These are phyloP conservation scores for Aporrectodea caliginosa DNA, from an alignment of 1,140 invertebrate species.

Conservation along the genomic window DNA sequence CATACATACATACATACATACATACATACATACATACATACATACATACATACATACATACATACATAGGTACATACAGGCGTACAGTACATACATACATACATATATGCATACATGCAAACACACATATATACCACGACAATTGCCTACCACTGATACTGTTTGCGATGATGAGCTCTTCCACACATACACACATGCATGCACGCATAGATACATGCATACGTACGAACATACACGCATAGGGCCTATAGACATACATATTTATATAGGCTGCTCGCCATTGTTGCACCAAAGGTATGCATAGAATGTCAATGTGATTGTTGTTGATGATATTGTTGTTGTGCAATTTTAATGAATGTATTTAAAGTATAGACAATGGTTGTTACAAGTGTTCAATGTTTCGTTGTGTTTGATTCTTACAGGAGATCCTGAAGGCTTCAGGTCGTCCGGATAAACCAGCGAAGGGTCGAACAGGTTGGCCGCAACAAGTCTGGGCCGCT, in stretches of 20 bases:
- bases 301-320: no score
- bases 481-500: slow-evolving; percentile 88
- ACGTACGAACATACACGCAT: neutral
- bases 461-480: slow-evolving; percentile 56
- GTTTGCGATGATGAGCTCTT: neutral
- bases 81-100: no score
- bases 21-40: slow-evolving; percentile 7
- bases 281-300: no score
- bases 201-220: slow-evolving; percentile 10
- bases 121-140: neutral
- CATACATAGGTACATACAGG: no score
- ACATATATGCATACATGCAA: no score
- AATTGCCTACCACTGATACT: no score
- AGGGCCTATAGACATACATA: neutral
- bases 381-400: neutral
- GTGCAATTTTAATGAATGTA: no score
- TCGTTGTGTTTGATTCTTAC: slow-evolving; percentile 1
- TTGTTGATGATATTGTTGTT: no score
- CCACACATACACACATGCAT: slow-evolving; percentile 10
- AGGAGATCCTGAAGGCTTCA: slow-evolving; percentile 22
- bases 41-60: slow-evolving; percentile 3
- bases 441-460: slow-evolving; percentile 6
- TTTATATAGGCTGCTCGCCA: neutral
- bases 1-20: slow-evolving; percentile 7
- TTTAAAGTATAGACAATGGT: no score